Evolutionary conservation across 2,888 invertebrate genomes (phyloP).

Genomic region (Machimus rusticus): DNA sequence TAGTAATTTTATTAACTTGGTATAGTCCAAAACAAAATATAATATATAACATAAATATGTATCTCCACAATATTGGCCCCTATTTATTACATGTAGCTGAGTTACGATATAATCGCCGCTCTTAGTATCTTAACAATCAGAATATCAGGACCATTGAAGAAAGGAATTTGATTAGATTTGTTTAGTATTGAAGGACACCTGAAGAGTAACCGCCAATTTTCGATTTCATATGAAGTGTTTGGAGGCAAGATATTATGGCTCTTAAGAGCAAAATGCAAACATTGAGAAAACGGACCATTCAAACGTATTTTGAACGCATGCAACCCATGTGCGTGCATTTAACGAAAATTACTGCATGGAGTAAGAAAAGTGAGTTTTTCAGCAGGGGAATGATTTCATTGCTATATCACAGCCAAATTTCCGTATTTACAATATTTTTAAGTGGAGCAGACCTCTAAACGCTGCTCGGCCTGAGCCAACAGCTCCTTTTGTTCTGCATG

Average conservation of each 20-base stretch:
- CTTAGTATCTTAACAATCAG: not conserved
- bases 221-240: not conserved
- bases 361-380: not conserved
- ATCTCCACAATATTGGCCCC: not conserved
- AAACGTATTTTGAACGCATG: not conserved
- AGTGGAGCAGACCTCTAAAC: conserved; percentile 75
- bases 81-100: not conserved
- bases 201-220: not conserved
- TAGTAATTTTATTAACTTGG: not conserved
- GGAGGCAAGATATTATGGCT: not conserved
- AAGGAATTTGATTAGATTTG: not conserved
- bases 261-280: not conserved
- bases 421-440: not conserved
- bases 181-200: not conserved
- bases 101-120: not conserved
- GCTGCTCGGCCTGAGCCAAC: conserved; percentile 84
- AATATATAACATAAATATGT: not conserved
- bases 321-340: not conserved
- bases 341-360: not conserved
- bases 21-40: not conserved
- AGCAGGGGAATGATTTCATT: conserved; percentile 7
- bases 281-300: not conserved
- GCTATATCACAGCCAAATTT: conserved; percentile 14
- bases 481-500: conserved; percentile 86
- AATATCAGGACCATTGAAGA: not conserved